Base-by-base conservation (phyloP, 1,140 invertebrate genomes). In the Bombus affinis region DNA sequence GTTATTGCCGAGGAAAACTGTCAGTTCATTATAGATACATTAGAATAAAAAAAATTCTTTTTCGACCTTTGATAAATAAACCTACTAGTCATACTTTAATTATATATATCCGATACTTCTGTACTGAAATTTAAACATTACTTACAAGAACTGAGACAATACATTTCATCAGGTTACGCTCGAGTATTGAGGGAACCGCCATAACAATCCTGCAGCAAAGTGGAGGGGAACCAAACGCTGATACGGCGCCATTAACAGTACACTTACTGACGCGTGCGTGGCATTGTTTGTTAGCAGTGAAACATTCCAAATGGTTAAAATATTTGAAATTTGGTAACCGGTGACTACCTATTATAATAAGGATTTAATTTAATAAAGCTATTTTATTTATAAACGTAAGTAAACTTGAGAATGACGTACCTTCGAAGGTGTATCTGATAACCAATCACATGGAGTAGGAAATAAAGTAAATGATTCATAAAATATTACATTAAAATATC, bases 241-340 rank as follows among this genome's bases (percentile, higher is more conserved):
- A 66, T 42, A 42, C 65, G 79, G 65, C 87, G 87, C 87, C 88
- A 89, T 89, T 89, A 89, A 53, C 32, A 28, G 68, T 89, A 68
- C 5, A 35, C 65, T 57, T 32, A 68, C 28, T 74, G 84, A 70
- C n/a, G 80, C 85, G 76, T 86, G 79, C 35, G 73, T 88, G 77
- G 72, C 77, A 77, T 59, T 81, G 10, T 65, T 53, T 32, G 25
- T 35, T 39, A 42, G 28, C n/a, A 44, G 15, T 18, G 8, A 68
- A 66, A 32, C 68, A n/a, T 73, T 53, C 37, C 62, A 76, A 62
- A 47, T 76, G 71, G 57, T 87, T 84, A 35, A 74, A 62, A 59
- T 57, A 75, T 47, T 89, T 59, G 76, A 85, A 89, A 72, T 47
- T 71, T 72, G 81, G 76, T 75, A 81, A 87, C 18, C 6, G 47